These are phyloP conservation scores for Deroplatys truncata DNA, from an alignment of 2,888 invertebrate genomes.

Conservation along the genomic window DNA sequence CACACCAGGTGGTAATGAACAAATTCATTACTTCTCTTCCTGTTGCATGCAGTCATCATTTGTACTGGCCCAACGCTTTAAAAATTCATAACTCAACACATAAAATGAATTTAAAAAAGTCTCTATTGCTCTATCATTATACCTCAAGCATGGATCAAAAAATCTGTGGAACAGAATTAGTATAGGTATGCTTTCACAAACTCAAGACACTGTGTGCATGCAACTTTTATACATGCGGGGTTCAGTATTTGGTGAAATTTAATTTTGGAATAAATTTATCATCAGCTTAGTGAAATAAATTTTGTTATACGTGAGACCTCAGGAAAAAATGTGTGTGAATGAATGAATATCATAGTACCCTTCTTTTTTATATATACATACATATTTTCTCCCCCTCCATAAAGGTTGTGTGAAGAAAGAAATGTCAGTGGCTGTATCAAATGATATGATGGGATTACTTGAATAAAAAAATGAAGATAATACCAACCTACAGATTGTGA, in stretches of 20 bases:
- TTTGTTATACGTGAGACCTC: neutral
- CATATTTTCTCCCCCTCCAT: neutral
- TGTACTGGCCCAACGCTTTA: neutral
- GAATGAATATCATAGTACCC: neutral
- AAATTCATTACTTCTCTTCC: neutral
- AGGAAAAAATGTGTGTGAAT: neutral
- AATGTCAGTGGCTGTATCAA: neutral
- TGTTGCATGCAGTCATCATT: neutral
- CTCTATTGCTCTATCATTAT: neutral
- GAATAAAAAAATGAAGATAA: neutral
- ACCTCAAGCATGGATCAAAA: neutral
- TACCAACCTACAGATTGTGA: neutral
- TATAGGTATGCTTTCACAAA: neutral
- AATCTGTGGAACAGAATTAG: neutral
- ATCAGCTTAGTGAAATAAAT: neutral
- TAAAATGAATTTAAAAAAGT: neutral
- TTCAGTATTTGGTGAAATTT: neutral
- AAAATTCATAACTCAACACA: neutral
- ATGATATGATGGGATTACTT: neutral
- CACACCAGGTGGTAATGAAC: neutral
- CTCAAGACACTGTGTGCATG: neutral
- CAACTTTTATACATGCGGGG: neutral
- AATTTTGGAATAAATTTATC: neutral
- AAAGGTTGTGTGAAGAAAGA: neutral
- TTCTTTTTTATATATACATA: neutral